Evolutionary conservation across 2,113 vertebrate species (phyloP).

Genomic region (Gymnogyps californianus): DNA sequence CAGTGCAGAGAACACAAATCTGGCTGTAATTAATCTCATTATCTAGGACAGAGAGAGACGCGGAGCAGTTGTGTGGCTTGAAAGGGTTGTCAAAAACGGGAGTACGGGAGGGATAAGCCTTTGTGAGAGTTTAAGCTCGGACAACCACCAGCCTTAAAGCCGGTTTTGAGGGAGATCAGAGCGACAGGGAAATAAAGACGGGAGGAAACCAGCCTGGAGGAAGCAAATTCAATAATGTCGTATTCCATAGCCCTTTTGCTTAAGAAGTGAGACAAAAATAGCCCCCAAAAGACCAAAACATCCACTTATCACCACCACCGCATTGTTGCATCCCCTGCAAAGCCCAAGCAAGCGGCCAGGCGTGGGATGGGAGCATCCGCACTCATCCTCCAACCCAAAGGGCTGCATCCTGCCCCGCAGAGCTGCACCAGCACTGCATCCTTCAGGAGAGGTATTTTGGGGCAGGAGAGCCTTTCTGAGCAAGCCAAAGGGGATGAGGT

Average conservation of each 20-base stretch:
- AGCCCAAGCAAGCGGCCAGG: accelerated
- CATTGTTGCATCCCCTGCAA: accelerated
- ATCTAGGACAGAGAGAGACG: neutral
- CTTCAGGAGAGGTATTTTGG: neutral
- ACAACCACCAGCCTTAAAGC: neutral
- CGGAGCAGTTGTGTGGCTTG: neutral
- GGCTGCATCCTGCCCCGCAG: accelerated
- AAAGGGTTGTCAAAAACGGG: neutral
- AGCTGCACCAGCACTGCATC: neutral
- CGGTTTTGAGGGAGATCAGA: neutral
- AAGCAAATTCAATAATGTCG: neutral
- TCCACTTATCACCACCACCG: neutral
- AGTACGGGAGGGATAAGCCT: neutral
- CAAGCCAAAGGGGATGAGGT: neutral
- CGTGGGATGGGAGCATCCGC: accelerated
- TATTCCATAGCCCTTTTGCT: neutral
- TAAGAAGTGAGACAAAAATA: neutral
- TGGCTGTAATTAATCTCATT: constrained; percentile 42
- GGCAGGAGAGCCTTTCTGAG: neutral
- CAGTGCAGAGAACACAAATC: neutral
- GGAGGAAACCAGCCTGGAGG: neutral
- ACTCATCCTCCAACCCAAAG: neutral
- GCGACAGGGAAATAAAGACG: neutral
- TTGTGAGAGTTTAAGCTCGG: neutral
- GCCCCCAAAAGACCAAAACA: neutral